Percentiles rank a stretch among this genome's conserved stretches.
These are phyloP conservation scores for Mythimna loreyi DNA, from an alignment of 2,888 invertebrate species.

Conservation along the genomic window DNA sequence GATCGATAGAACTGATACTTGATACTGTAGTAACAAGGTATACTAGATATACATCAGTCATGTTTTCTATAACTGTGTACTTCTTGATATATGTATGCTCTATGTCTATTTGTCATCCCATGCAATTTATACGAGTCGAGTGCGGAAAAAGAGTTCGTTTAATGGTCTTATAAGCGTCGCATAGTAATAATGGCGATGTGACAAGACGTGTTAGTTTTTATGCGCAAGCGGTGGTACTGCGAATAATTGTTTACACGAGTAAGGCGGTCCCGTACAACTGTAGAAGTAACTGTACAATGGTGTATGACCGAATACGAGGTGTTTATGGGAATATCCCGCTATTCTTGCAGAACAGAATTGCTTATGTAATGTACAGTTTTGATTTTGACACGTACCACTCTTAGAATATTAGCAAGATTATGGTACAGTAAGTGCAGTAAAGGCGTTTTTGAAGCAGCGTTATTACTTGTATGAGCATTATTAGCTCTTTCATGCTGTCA, in stretches of 20 bases:
- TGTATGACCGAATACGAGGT: conserved; percentile 42
- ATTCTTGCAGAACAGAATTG: conserved; percentile 22
- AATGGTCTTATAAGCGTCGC: conserved; percentile 54
- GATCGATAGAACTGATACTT: neutral
- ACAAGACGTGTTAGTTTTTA: conserved; percentile 54
- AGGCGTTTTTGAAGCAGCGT: too few species aligned
- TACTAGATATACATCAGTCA: neutral
- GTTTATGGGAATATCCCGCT: conserved; percentile 39
- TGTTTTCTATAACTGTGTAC: neutral
- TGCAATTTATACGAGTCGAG: conserved; percentile 16
- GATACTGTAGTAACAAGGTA: neutral
- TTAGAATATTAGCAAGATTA: neutral
- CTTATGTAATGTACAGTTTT: conserved; percentile 18
- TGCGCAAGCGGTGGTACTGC: conserved; percentile 45
- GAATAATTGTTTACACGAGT: conserved; percentile 56
- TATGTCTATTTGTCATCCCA: conserved; percentile 15
- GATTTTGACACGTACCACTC: neutral
- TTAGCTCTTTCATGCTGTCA: too few species aligned
- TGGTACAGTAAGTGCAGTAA: neutral
- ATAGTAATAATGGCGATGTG: conserved; percentile 39
- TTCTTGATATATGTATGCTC: neutral
- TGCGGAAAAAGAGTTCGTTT: conserved; percentile 41
- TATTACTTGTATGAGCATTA: too few species aligned
- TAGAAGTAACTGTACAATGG: conserved; percentile 51
- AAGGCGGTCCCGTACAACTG: conserved; percentile 55